phyloP scores from a whole-genome alignment of 2,797 vertebrate species.

The Diglossa cyanea region DNA sequence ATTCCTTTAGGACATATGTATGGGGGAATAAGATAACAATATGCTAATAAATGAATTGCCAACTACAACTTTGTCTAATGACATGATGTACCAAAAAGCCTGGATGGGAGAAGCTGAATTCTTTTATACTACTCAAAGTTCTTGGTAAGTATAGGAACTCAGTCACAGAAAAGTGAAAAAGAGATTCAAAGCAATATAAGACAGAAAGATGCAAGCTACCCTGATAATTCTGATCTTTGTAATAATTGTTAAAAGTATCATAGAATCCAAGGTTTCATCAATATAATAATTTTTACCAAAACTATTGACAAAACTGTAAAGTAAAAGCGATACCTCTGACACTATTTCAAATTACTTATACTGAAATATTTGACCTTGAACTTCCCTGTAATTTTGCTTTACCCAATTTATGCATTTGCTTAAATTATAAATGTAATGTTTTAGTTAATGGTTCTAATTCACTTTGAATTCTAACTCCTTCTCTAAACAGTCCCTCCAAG shows the following conservation, averaged over 20 bases:
- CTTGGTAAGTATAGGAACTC: neutral
- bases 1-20: neutral
- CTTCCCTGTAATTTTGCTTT: neutral
- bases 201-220: neutral
- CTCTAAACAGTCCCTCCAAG: neutral
- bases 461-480: neutral
- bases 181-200: neutral
- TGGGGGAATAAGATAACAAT: neutral
- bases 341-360: neutral
- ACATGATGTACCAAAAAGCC: neutral
- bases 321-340: neutral
- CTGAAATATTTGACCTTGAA: neutral
- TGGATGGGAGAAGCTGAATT: neutral
- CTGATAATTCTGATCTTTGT: neutral
- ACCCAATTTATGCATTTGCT: neutral
- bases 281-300: neutral
- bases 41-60: neutral
- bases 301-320: neutral
- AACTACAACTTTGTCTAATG: neutral
- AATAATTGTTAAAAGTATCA: neutral
- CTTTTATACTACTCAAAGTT: neutral
- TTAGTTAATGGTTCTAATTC: neutral
- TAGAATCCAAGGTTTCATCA: neutral
- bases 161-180: neutral
- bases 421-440: neutral